Conservation (phyloP, 2,113 vertebrate genomes). For the Aix galericulata region DNA sequence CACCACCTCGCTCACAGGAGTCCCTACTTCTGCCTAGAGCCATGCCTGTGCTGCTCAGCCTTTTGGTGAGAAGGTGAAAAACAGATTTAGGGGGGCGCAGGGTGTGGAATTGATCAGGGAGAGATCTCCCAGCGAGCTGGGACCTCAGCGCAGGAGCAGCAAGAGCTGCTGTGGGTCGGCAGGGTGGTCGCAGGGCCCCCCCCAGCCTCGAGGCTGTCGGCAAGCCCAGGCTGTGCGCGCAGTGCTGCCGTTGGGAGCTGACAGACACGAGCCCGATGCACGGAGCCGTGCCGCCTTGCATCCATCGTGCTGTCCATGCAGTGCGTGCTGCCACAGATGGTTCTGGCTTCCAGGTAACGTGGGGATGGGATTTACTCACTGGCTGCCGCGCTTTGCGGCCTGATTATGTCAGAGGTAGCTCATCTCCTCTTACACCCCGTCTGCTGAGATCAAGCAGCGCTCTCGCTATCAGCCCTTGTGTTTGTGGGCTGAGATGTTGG, state of each 20-base stretch:
- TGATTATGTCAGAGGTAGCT: accelerated
- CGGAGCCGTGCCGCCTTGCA: not conserved
- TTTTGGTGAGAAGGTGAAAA: no score
- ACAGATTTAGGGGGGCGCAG: no score
- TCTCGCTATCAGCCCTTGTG: accelerated
- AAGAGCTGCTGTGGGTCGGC: accelerated
- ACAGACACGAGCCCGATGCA: not conserved
- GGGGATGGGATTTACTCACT: not conserved
- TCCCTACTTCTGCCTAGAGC: no score
- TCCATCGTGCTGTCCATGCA: not conserved
- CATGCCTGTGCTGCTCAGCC: no score
- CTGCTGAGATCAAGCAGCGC: not conserved
- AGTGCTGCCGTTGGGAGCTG: not conserved
- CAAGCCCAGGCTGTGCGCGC: no score
- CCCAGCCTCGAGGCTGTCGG: accelerated
- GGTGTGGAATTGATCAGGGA: no score
- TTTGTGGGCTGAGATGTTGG: not conserved
- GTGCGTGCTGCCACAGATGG: not conserved
- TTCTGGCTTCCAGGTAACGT: not conserved
- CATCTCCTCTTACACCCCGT: accelerated
- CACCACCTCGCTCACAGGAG: no score
- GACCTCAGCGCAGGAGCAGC: no score
- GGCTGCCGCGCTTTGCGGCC: not conserved
- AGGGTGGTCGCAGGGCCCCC: accelerated
- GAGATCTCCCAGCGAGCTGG: no score